phyloP scores from a whole-genome alignment of 2,113 vertebrate species.

The Stigmatopora argus region DNA sequence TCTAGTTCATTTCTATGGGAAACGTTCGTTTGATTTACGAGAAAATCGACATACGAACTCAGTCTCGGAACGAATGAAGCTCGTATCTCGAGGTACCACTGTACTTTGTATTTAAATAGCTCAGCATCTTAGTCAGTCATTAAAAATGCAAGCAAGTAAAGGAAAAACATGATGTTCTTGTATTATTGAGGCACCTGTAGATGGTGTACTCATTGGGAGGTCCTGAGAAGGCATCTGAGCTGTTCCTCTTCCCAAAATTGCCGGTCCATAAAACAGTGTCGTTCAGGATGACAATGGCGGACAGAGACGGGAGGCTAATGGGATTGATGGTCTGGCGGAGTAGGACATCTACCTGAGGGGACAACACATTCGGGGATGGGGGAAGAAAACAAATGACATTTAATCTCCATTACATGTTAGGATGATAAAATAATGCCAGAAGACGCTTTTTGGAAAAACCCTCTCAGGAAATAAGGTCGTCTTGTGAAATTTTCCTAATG shows the following conservation, averaged over 20 bases:
- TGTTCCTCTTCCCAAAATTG: slow-evolving; percentile 85
- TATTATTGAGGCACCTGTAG: slow-evolving; percentile 76
- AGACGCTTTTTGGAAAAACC: not conserved
- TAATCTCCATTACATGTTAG: not conserved
- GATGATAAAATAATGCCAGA: not conserved
- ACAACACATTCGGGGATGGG: not conserved
- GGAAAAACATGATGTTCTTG: not conserved
- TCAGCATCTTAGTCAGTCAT: not conserved
- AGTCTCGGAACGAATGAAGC: too few relatives aligned
- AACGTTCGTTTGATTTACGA: too few relatives aligned
- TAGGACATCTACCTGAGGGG: slow-evolving; percentile 77
- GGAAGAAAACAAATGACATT: not conserved
- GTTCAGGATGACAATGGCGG: slow-evolving; percentile 83
- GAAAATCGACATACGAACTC: too few relatives aligned
- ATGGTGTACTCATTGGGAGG: slow-evolving; percentile 85
- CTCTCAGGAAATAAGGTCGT: not conserved
- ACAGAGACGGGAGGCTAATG: slow-evolving; percentile 79
- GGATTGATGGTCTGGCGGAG: slow-evolving; percentile 71
- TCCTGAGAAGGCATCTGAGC: slow-evolving; percentile 73
- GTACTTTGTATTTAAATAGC: not conserved
- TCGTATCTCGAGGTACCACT: too few relatives aligned
- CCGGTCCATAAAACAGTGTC: slow-evolving; percentile 92
- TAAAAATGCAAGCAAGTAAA: not conserved
- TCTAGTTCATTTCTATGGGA: too few relatives aligned
- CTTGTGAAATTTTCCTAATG: not conserved